These are phyloP conservation scores for Melanotus villosus DNA, from an alignment of 2,888 invertebrate genomes.

Conservation along the genomic window DNA sequence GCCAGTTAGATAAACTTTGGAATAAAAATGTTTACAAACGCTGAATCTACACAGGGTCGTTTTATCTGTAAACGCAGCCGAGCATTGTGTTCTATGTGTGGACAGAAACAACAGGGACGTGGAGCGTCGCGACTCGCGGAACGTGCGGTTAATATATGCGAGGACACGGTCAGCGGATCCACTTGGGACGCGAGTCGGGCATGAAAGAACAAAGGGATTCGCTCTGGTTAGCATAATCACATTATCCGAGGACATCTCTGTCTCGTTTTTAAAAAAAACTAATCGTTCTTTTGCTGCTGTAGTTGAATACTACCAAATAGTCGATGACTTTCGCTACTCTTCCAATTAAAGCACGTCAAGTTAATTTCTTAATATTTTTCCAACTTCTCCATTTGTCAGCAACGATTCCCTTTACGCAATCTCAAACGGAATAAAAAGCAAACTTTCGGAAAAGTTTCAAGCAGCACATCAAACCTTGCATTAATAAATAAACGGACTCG, in stretches of 20 bases:
- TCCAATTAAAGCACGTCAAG: too few relatives aligned
- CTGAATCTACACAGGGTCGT: conserved; percentile 32
- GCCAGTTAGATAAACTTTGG: conserved; percentile 24
- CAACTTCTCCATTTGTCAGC: too few relatives aligned
- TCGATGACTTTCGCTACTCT: conserved; percentile 18
- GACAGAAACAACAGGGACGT: conserved; percentile 42
- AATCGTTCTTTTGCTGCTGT: conserved; percentile 41
- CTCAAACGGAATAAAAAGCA: conserved; percentile 23
- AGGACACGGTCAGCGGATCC: conserved; percentile 53
- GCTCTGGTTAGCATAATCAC: conserved; percentile 52
- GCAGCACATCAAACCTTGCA: conserved; percentile 25
- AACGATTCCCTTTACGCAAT: conserved; percentile 22
- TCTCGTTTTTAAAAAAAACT: conserved; percentile 45
- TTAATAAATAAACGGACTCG: conserved; percentile 32
- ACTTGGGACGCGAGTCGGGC: conserved; percentile 42
- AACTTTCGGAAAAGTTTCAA: conserved; percentile 32
- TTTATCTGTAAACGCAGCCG: conserved; percentile 48
- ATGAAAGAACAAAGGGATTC: conserved; percentile 52
- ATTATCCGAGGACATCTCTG: conserved; percentile 48
- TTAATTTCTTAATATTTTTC: too few relatives aligned
- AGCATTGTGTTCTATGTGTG: conserved; percentile 40
- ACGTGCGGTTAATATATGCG: conserved; percentile 52
- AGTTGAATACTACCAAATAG: conserved; percentile 20
- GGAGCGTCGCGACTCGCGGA: conserved; percentile 41
- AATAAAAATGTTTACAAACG: conserved; percentile 36